Evolutionary conservation across 1,140 invertebrate genomes (phyloP), one percentile per base, ranked within the genome.

Genomic region (Bombyx mandarina): DNA sequence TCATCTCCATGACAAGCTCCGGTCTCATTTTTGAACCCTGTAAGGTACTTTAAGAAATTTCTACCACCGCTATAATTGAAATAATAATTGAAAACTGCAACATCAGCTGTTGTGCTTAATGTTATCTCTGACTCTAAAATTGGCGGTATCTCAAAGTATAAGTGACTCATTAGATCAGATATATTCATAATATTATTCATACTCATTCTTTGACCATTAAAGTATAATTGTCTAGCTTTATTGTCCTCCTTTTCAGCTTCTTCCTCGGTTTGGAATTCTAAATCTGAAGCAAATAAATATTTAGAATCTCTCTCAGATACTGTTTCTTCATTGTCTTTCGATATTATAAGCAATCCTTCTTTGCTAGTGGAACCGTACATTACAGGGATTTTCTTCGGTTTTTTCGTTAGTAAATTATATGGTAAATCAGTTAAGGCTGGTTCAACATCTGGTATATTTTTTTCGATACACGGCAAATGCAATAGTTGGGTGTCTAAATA

Each of bases 1-100:
- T 88, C 86, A 63, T 88, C 85, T 43, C 54, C 77, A 56, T 88
- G 85, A 59, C 74, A 72, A 1, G 85, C 79, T 0, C 85, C 86
- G 26, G 43, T 47, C 57, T 71, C 63, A 7, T 70, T 61, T 18
- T 50, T 51, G 57, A 62, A 73, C 0, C 76, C 72, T 7, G 64
- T 56, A 8, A 66, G 49, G 12, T 42, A 54, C 63, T 85, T 87
- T 55, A 82, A 26, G 46, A 76, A 65, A 57, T 82, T 87, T 58
- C 82, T 69, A 6, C 57, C 57, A 49, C 82, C 82, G 22, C 62
- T 60, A 52, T 85, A 83, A 50, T 81, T 68, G 53, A 83, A 85
- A 52, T 74, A 65, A 48, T 86, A 85, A 66, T 83, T 86, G 53
- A 72, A 83, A 10, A 85, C 61, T 6, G 70, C 58, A 5, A 66